Evolutionary conservation across 1,140 invertebrate species (phyloP).

Genomic region (Drosophila tsacasi): DNA sequence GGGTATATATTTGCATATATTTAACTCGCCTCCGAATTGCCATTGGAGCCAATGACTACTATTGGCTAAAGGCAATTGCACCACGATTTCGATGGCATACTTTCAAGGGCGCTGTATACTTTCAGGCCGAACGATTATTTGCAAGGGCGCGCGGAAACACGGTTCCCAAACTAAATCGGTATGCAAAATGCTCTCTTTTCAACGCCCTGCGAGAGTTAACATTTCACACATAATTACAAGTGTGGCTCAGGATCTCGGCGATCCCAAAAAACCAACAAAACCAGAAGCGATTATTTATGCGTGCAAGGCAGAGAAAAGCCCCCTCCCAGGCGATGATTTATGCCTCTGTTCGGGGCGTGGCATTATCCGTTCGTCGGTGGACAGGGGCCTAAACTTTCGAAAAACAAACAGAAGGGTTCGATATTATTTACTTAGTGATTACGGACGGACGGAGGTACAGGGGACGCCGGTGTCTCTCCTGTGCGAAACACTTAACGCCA

Average conservation of each 20-base stretch:
- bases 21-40: too few species aligned
- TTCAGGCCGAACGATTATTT: neutral
- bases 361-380: conserved; percentile 30
- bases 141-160: neutral
- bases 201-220: conserved; percentile 10
- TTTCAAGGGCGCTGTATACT: conserved; percentile 2
- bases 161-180: conserved; percentile 28
- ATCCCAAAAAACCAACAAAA: conserved; percentile 8
- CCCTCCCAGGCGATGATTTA: conserved; percentile 41
- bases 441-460: conserved; percentile 12
- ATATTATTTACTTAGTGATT: conserved; percentile 79
- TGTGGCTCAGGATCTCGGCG: conserved; percentile 23
- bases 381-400: conserved; percentile 47
- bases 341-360: conserved; percentile 61
- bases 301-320: neutral
- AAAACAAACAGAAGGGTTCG: conserved; percentile 75
- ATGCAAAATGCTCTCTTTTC: conserved; percentile 47
- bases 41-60: too few species aligned
- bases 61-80: neutral
- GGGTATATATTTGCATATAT: too few species aligned
- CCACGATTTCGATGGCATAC: neutral
- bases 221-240: conserved; percentile 74
- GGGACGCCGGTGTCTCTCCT: conserved; percentile 8
- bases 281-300: conserved; percentile 21
- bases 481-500: conserved; percentile 84